Evolutionary conservation across 2,797 vertebrate species (phyloP), one percentile per base, ranked within the genome.

Genomic region (Apogon hyalosoma): DNA sequence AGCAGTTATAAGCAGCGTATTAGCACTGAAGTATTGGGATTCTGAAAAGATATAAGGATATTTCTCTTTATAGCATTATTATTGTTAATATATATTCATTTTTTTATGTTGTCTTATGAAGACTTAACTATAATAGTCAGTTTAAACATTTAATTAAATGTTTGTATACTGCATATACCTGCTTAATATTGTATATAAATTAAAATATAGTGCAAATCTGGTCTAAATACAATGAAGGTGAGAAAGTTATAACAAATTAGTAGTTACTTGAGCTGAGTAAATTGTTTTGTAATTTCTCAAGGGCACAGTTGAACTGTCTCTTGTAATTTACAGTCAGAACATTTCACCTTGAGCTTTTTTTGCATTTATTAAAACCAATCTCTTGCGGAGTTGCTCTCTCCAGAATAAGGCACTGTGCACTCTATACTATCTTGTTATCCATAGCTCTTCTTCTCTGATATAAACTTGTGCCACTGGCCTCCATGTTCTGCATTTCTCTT

Each of bases 341-440:
- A 63, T 55, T 77, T 76, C 43, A 57, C 50, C 51, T 59, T 66
- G 13, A 70, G 55, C 33, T 71, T 62, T 71, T 60, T 36, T 31
- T 55, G 40, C 28, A 33, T 52, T 54, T 66, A 24, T 55, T 52
- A 19, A 66, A 74, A 56, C 47, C 40, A 66, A 48, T 28, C 24
- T 28, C 24, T 28, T 28, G 71, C 57, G 24, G 43, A 24, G 61
- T 72, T 71, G 53, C 57, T 50, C 39, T 83, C 58, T 75, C 71
- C 62, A 78, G 72, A 75, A 82, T 88, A 89, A 90, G 91, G 87
- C 89, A 87, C 84, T 70, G 58, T 56, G 47, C 59, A 75, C 77
- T 47, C 54, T 51, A 21, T 72, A 43, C 73, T 46, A 62, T 40
- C 51, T 64, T 60, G 31, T 51, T 48, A 67, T 71, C 43, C 70